Evolutionary conservation across 2,888 invertebrate genomes (phyloP).

Genomic region (Diabrotica balteata): DNA sequence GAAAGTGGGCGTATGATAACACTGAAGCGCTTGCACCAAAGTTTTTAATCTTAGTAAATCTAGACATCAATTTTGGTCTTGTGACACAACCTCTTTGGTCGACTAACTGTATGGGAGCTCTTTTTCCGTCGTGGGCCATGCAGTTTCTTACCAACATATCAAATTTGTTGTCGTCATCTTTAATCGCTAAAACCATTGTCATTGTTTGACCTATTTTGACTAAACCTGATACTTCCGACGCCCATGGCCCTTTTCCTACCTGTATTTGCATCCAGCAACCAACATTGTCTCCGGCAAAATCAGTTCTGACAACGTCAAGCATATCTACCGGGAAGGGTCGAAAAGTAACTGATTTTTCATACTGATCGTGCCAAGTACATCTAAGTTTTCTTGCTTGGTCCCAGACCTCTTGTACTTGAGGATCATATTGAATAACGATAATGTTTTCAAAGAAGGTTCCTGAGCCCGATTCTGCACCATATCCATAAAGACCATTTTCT

Average conservation of each 20-base stretch:
- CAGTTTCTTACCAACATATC: conserved; percentile 95
- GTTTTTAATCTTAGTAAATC: conserved; percentile 94
- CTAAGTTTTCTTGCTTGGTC: conserved; percentile 91
- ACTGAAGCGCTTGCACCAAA: conserved; percentile 93
- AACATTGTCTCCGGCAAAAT: conserved; percentile 94
- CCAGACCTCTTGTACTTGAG: conserved; percentile 94
- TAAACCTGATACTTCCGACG: conserved; percentile 91
- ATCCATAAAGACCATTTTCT: conserved; percentile 87
- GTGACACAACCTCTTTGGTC: conserved; percentile 93
- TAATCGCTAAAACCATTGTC: conserved; percentile 96
- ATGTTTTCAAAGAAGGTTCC: conserved; percentile 95
- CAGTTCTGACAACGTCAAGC: conserved; percentile 92
- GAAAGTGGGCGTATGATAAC: conserved; percentile 90
- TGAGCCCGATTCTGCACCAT: conserved; percentile 86
- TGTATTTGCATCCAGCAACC: conserved; percentile 99
- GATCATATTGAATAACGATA: conserved; percentile 89
- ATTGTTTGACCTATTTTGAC: conserved; percentile 96
- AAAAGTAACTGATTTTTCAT: conserved; percentile 94
- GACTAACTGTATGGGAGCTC: conserved; percentile 91
- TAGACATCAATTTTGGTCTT: conserved; percentile 89
- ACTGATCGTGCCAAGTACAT: conserved; percentile 95
- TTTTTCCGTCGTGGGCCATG: conserved; percentile 92
- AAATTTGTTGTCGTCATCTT: conserved; percentile 93
- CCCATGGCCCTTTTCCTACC: conserved; percentile 92
- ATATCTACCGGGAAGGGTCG: conserved; percentile 94